Evolutionary conservation across 2,888 invertebrate genomes (phyloP).

Genomic region (Acrobasis repandana): DNA sequence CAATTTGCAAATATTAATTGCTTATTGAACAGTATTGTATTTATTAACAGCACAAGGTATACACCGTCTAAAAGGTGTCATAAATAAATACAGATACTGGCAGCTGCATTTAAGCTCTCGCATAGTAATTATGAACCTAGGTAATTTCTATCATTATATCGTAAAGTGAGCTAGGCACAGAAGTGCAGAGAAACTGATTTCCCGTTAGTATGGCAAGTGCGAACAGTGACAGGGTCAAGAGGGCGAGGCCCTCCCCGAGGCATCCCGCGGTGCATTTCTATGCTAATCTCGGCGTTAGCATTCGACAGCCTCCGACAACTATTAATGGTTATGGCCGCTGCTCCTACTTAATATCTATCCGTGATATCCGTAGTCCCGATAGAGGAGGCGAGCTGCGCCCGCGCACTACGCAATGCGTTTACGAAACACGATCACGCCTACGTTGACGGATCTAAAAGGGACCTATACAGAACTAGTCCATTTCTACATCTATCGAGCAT

Average conservation of each 20-base stretch:
- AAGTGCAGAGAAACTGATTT: conserved; percentile 65
- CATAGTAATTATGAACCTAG: conserved; percentile 46
- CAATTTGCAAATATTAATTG: conserved; percentile 12
- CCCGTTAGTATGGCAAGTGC: conserved; percentile 74
- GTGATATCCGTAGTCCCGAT: conserved; percentile 57
- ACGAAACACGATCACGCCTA: conserved; percentile 74
- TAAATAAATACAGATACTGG: conserved; percentile 15
- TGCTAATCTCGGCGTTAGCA: conserved; percentile 74
- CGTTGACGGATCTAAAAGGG: conserved; percentile 57
- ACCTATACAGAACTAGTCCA: conserved; percentile 72
- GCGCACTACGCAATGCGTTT: conserved; percentile 67
- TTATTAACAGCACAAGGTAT: conserved; percentile 15
- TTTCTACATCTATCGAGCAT: conserved; percentile 79
- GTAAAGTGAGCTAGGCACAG: conserved; percentile 45
- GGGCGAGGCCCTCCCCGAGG: conserved; percentile 71
- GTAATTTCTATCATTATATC: conserved; percentile 51
- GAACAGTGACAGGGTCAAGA: conserved; percentile 77
- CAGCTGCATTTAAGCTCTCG: conserved; percentile 27
- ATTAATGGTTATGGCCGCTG: conserved; percentile 74
- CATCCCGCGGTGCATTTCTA: conserved; percentile 75
- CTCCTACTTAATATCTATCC: conserved; percentile 61
- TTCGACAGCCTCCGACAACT: conserved; percentile 71
- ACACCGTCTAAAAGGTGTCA: conserved; percentile 14
- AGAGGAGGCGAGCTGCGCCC: conserved; percentile 53
- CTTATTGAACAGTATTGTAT: conserved; percentile 5